Base-by-base conservation (phyloP, 2,113 vertebrate genomes). In the Perca schrenkii region DNA sequence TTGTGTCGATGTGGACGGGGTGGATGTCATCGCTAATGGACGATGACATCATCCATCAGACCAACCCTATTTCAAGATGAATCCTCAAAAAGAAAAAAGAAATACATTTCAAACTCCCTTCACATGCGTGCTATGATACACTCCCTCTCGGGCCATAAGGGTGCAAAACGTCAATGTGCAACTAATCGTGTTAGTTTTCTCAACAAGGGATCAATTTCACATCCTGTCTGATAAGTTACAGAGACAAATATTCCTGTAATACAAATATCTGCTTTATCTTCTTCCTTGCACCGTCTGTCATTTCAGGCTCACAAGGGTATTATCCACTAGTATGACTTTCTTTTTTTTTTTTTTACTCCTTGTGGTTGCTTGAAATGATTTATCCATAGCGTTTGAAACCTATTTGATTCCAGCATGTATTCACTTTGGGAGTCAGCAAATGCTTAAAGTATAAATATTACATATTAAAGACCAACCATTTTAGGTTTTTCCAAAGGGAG, bases 201-300 rank as follows among this genome's bases (percentile, higher is more conserved):
- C 61, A 65, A 71, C 56, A 64, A 74, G 10, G 14, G 56, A 82
- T 83, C 65, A 40, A 67, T 76, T 84, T 79, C 54, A 76, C 81
- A 71, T 74, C 46, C 67, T 79, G 67, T 84, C 70, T 13, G 21
- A 79, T 36, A 87, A 67, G 78, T 88, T 62, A 52, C 16, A 78
- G 28, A 46, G 56, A 75, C 22, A 47, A 47, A 54, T 65, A 43
- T 58, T 50, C 6, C 19, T 47, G 4, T 65, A 14, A 61, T 50
- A 52, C 54, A 67, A 40, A 79, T 25, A 40, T 79, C 49, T 43
- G 6, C 28, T 47, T 19, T 31, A 58, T 76, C 28, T 80, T 5
- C 10, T 71, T n/a, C 12, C 34, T 16, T 53, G 68, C 43, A 63
- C 11, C 52, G 69, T 70, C 69, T 49, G 17, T 80, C 40, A 40